phyloP scores from a whole-genome alignment of 1,140 invertebrate species.

The Carcinoscorpius rotundicauda region DNA sequence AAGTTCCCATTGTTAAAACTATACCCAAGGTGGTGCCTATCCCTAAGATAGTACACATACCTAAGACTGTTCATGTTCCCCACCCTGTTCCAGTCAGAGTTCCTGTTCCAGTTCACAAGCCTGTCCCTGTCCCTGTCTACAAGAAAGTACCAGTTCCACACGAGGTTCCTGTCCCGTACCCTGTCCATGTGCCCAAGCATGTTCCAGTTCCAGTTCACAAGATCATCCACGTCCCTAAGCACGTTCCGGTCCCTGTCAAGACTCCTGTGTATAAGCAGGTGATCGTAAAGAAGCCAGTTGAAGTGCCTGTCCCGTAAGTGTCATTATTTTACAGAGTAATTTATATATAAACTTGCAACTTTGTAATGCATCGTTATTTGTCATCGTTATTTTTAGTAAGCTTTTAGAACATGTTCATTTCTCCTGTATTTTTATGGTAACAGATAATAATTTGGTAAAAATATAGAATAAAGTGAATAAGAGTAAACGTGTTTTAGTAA shows the following conservation, averaged over 20 bases:
- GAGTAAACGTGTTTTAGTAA: background rate
- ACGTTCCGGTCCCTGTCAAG: conserved; percentile 26
- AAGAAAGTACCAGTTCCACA: conserved; percentile 24
- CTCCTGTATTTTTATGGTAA: background rate
- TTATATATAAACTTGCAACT: background rate
- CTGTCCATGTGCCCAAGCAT: conserved; percentile 26
- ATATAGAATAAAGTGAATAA: background rate
- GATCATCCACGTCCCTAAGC: conserved; percentile 26
- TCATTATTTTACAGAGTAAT: conserved; percentile 2
- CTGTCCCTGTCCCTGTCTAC: conserved; percentile 26
- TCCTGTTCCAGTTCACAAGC: conserved; percentile 26
- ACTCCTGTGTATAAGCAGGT: conserved; percentile 28
- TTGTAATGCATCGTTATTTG: background rate
- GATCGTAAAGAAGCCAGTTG: conserved; percentile 27
- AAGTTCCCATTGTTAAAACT: conserved; percentile 24
- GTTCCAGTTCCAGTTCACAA: conserved; percentile 28
- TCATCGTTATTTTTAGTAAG: background rate
- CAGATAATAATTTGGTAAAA: background rate
- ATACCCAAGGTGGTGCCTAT: conserved; percentile 26
- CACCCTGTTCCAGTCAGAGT: conserved; percentile 26
- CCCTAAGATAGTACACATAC: conserved; percentile 26
- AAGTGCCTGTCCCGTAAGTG: conserved; percentile 28
- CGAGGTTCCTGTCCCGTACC: conserved; percentile 20
- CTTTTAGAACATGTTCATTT: background rate
- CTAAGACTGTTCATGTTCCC: conserved; percentile 26